Evolutionary conservation across 2,113 vertebrate species (phyloP), one percentile per base, ranked within the genome.

Genomic region (Neodontobutis hainanensis): DNA sequence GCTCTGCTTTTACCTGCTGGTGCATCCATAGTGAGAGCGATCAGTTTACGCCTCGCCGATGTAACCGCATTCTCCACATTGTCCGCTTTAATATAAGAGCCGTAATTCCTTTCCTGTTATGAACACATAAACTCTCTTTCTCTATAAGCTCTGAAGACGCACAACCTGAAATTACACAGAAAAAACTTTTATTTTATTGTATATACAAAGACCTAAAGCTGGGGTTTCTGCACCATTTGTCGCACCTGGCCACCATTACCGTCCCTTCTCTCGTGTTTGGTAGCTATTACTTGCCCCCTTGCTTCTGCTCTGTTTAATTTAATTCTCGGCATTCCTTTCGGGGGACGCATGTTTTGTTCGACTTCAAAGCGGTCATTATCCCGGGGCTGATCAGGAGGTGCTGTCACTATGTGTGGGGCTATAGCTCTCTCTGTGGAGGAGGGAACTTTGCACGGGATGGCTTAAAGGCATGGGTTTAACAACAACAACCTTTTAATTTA

Each of bases 351-450:
- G 52, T 55, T 36, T 36, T 55, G 52, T 36, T 36, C 52, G 19
- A 15, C 52, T 55, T 55, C 52, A 55, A 55, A 55, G 52, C 8
- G 12, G 52, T 55, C 35, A 55, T 55, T 55, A 55, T 55, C 12
- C 6, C n/a, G 2, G 8, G 52, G 52, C n/a, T 55, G 35, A 55
- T 55, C 34, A 36, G 32, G 51, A 14, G 8, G 8, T 12, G 36
- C 52, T 36, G 34, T 55, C 52, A 55, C 52, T 38, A 12, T 12
- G 50, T 27, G 27, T 34, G 50, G 49, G 50, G 11, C 50, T 40
- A 40, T 5, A 6, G 38, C 19, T 40, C 38, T 40, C 5, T 40
- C 5, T 6, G 2, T 6, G 38, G 47, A 48, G 47, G 14, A 8
- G 6, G 7, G 4, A 12, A 6, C 9, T 52, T 52, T 52, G 27